Conservation (phyloP, 2,113 vertebrate genomes). For the Morone chrysops region DNA sequence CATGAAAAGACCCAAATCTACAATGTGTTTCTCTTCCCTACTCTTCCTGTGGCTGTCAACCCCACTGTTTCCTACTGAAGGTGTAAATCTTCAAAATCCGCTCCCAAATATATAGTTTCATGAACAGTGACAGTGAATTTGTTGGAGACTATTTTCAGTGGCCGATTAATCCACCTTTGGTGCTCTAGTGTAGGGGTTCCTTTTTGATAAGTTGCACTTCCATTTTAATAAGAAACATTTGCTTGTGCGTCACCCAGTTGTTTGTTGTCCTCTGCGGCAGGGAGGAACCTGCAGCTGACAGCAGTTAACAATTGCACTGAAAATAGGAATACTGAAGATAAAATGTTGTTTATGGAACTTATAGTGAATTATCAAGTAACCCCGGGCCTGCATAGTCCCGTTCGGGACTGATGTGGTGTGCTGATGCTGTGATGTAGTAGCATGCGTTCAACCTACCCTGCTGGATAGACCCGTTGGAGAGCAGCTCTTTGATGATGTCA, state of each 20-base stretch:
- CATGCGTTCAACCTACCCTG: slow-evolving; percentile 68
- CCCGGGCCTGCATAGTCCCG: too few relatives aligned
- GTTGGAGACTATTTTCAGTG: background rate
- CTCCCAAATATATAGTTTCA: background rate
- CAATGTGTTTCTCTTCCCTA: background rate
- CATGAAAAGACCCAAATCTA: background rate
- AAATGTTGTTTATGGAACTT: too few relatives aligned
- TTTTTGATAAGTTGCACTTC: too few relatives aligned
- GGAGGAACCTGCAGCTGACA: too few relatives aligned
- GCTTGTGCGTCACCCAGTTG: too few relatives aligned
- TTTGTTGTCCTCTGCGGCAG: too few relatives aligned
- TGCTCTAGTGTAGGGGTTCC: background rate
- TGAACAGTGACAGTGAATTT: background rate
- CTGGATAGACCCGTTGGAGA: slow-evolving; percentile 77
- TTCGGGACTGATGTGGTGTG: background rate
- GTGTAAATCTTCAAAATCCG: background rate
- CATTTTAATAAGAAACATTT: too few relatives aligned
- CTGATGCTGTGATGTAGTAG: background rate
- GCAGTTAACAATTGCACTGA: too few relatives aligned
- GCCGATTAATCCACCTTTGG: background rate
- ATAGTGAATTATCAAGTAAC: too few relatives aligned
- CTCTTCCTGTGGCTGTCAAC: background rate
- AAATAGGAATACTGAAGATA: too few relatives aligned
- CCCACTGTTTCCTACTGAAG: background rate
- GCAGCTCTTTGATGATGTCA: slow-evolving; percentile 91